These are phyloP conservation scores for Nematolebias whitei DNA, from an alignment of 2,113 vertebrate species.

Conservation along the genomic window DNA sequence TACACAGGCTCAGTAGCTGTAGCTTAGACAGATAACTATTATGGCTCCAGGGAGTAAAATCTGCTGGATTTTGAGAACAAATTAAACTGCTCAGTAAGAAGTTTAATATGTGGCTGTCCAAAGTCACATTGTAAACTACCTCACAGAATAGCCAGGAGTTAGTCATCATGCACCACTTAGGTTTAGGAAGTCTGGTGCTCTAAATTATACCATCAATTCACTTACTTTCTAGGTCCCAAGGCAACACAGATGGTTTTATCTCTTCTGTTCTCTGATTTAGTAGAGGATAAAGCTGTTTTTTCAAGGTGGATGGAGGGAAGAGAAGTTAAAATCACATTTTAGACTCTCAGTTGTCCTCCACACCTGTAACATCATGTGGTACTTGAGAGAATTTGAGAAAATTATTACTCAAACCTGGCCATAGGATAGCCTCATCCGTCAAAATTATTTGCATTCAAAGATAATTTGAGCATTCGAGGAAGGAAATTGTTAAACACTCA, in stretches of 20 bases:
- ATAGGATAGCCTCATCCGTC: neutral
- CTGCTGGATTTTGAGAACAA: conserved; percentile 1
- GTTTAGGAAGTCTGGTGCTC: neutral
- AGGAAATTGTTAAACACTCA: conserved; percentile 7
- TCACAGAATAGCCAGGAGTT: neutral
- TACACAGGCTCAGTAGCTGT: neutral
- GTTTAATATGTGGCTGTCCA: neutral
- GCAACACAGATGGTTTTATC: neutral
- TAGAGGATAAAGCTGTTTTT: neutral
- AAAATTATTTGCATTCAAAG: conserved; percentile 5
- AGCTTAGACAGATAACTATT: neutral
- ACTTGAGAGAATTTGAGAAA: neutral
- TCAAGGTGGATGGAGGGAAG: neutral
- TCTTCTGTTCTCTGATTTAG: conserved; percentile 3
- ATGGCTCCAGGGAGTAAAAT: neutral
- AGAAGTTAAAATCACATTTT: neutral
- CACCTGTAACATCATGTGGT: neutral
- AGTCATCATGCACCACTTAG: neutral
- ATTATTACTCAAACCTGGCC: neutral
- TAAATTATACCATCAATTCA: neutral
- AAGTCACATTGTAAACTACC: neutral
- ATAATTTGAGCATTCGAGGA: conserved; percentile 10
- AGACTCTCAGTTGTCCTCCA: neutral
- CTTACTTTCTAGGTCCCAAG: neutral
- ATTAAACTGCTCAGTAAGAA: neutral